phyloP scores from a whole-genome alignment of 2,888 invertebrate genomes.

The Troilus luridus region DNA sequence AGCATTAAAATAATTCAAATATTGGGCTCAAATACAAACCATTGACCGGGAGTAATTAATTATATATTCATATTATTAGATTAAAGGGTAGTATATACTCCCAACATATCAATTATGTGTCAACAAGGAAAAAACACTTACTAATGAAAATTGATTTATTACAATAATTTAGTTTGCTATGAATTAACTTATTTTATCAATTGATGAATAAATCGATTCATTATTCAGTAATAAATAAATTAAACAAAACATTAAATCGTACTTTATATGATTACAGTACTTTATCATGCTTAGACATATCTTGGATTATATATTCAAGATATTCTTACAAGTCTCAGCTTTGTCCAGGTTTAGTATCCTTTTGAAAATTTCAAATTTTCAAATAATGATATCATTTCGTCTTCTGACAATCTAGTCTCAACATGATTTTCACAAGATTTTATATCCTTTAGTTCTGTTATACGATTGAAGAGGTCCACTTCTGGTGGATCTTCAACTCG shows the following conservation, averaged over 20 bases:
- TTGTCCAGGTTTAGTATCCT: not conserved
- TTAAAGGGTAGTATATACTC: no score
- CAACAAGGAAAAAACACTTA: no score
- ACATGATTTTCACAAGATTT: slow-evolving; percentile 2
- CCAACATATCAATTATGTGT: no score
- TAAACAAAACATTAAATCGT: not conserved
- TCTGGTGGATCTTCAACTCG: not conserved
- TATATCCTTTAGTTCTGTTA: not conserved
- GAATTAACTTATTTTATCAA: not conserved
- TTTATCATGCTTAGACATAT: not conserved
- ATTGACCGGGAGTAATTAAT: no score
- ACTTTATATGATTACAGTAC: not conserved
- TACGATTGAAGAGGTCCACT: not conserved
- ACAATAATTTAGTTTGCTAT: not conserved
- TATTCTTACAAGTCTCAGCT: not conserved
- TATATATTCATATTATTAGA: no score
- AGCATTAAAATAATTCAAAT: no score
- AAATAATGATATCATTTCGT: not conserved
- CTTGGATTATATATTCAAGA: not conserved
- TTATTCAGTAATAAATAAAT: not conserved
- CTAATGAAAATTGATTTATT: no score
- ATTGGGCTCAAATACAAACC: no score
- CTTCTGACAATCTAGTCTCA: not conserved
- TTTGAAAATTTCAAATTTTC: not conserved
- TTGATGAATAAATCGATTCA: not conserved